Evolutionary conservation across 2,113 vertebrate species (phyloP), one percentile per base, ranked within the genome.

Genomic region (Pseudorhombus dupliciocellatus): DNA sequence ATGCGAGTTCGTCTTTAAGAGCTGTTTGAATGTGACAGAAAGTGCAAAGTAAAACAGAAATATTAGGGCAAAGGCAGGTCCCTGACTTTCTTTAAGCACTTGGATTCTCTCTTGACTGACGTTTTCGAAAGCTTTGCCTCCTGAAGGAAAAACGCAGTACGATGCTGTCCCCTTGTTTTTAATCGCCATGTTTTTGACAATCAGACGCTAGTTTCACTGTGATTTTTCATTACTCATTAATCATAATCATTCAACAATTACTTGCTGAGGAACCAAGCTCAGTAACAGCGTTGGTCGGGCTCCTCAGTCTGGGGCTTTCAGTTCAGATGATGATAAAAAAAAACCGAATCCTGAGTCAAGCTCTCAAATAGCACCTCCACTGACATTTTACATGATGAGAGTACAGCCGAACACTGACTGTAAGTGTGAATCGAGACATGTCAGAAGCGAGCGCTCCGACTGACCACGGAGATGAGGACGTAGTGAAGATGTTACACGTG

Each of bases 381-480:
- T 81, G 60, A 73, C 54, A 80, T 82, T 84, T 81, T 21, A 75
- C 73, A 77, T 73, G 63, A 77, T 70, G 52, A 71, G 59, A 46
- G 53, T 50, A 56, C 75, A 72, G 31, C 75, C 75, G 69, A 81
- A 48, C 60, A 64, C 70, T 77, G 63, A 66, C 30, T 66, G 42
- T 56, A 75, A 70, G 30, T 71, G 6, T 42, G 42, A 44, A 16
- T 18, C 42, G 20, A 66, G 31, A 70, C 42, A 31, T 67, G 37
- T 55, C 56, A 54, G 34, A 74, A 61, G 52, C 31, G 10, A 66
- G 24, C 54, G 59, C 57, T 54, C n/a, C n/a, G 10, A 66, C 5
- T 65, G 53, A 54, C 42, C 16, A 25, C 28, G 28, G 20, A 72
- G 34, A 60, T 74, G 59, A 52, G 14, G 26, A 11, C 15, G 50